Conservation (phyloP, 2,797 vertebrate genomes). For the Megaceryle alcyon region DNA sequence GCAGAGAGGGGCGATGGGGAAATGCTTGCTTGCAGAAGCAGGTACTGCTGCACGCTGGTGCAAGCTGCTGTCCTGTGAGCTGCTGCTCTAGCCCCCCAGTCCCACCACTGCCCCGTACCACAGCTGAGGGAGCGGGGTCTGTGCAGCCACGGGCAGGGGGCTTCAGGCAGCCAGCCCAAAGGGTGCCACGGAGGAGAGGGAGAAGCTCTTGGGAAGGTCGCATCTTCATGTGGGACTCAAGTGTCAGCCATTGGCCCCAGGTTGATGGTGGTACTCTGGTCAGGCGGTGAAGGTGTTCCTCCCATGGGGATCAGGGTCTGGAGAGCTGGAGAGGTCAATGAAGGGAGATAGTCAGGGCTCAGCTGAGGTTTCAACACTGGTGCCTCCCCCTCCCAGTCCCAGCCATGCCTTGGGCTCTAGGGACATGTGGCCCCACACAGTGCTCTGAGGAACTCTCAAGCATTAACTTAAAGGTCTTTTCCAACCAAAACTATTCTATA, state of each 20-base stretch:
- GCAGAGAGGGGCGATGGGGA: neutral
- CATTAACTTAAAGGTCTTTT: neutral
- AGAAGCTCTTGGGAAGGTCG: neutral
- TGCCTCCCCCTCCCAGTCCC: neutral
- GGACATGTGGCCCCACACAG: fast-evolving
- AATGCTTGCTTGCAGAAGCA: neutral
- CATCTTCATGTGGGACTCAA: neutral
- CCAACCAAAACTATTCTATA: neutral
- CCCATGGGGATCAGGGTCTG: conserved; percentile 54
- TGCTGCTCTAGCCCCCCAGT: neutral
- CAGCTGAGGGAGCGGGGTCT: neutral
- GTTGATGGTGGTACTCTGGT: neutral
- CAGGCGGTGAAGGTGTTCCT: conserved; percentile 55
- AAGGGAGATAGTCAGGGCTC: conserved; percentile 18
- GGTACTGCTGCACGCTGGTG: neutral
- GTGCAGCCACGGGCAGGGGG: neutral
- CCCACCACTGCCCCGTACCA: fast-evolving
- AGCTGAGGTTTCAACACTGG: fast-evolving
- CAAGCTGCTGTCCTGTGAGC: neutral
- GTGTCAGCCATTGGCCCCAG: neutral
- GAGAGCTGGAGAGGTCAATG: conserved; percentile 48
- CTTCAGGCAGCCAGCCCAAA: fast-evolving
- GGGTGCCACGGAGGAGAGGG: neutral
- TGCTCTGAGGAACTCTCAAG: neutral
- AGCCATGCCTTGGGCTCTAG: fast-evolving